These are phyloP conservation scores for Acromyrmex echinatior DNA, from an alignment of 1,140 invertebrate genomes.

Conservation along the genomic window DNA sequence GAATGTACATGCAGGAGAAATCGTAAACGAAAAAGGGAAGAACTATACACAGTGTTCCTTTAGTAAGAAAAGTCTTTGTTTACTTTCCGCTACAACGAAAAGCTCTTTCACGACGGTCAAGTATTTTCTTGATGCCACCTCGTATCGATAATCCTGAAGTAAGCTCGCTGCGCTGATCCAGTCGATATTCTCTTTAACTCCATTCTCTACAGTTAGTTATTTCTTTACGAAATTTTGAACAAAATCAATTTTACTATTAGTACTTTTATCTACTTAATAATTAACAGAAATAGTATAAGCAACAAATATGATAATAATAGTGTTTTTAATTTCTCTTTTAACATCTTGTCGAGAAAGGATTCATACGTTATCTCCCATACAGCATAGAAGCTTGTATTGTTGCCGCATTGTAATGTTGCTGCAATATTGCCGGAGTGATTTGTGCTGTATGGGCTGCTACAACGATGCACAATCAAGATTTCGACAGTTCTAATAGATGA, in stretches of 20 bases:
- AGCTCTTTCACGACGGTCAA: constrained; percentile 50
- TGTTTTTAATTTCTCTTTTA: neutral
- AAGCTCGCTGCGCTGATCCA: constrained; percentile 3
- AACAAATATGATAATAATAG: neutral
- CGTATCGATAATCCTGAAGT: constrained; percentile 54
- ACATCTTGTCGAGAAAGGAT: neutral
- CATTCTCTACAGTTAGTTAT: neutral
- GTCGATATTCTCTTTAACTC: neutral
- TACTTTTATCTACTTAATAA: neutral
- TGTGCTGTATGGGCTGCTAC: too few species aligned
- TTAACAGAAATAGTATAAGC: neutral
- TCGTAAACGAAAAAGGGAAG: constrained; percentile 62
- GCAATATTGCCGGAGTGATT: too few species aligned
- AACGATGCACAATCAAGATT: neutral
- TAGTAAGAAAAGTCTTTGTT: constrained; percentile 36
- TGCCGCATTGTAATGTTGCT: too few species aligned
- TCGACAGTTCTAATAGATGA: neutral
- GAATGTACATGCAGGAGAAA: constrained; percentile 18
- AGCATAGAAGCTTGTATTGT: too few species aligned
- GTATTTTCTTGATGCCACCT: constrained; percentile 68
- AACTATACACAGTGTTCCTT: constrained; percentile 23
- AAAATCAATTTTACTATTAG: neutral
- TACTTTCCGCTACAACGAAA: constrained; percentile 43
- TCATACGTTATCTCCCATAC: neutral
- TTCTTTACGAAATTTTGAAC: constrained; percentile 3